phyloP scores from a whole-genome alignment of 2,888 invertebrate species.

The Sceliomorpha sp. region DNA sequence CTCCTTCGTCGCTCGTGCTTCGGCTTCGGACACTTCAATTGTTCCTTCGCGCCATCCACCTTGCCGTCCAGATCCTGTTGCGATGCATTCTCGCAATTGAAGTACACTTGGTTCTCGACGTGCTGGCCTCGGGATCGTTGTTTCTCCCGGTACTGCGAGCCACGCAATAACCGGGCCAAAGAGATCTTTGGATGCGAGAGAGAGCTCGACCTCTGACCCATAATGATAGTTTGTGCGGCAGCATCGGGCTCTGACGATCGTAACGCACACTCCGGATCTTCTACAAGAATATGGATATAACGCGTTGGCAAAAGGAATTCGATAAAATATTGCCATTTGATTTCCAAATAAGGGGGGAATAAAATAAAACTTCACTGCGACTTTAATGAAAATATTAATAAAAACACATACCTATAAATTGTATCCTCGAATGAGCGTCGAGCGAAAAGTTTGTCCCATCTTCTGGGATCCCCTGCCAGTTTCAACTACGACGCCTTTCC shows the following conservation, averaged over 20 bases:
- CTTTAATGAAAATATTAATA: no score
- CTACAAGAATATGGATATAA: slow-evolving; percentile 46
- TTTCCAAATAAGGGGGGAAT: no score
- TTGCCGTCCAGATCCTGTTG: slow-evolving; percentile 4
- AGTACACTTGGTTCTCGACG: slow-evolving; percentile 1
- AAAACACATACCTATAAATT: no score
- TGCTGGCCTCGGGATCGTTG: slow-evolving; percentile 9
- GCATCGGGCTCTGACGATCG: slow-evolving; percentile 74
- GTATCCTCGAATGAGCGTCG: no score
- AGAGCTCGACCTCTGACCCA: slow-evolving; percentile 74
- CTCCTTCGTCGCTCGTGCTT: slow-evolving; percentile 30
- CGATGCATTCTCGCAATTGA: background rate
- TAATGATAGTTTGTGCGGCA: slow-evolving; percentile 54
- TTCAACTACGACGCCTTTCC: no score
- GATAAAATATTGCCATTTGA: no score
- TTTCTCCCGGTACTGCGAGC: slow-evolving; percentile 64
- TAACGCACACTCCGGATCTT: slow-evolving; percentile 65
- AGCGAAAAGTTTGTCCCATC: no score
- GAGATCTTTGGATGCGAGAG: slow-evolving; percentile 84
- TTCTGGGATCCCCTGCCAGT: no score
- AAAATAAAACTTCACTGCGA: no score
- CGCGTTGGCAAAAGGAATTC: no score
- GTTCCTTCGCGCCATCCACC: slow-evolving; percentile 33
- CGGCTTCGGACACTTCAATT: slow-evolving; percentile 45
- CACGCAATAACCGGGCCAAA: slow-evolving; percentile 88